These are phyloP conservation scores for Drosophila infuscata DNA, from an alignment of 2,888 invertebrate genomes.

Conservation along the genomic window DNA sequence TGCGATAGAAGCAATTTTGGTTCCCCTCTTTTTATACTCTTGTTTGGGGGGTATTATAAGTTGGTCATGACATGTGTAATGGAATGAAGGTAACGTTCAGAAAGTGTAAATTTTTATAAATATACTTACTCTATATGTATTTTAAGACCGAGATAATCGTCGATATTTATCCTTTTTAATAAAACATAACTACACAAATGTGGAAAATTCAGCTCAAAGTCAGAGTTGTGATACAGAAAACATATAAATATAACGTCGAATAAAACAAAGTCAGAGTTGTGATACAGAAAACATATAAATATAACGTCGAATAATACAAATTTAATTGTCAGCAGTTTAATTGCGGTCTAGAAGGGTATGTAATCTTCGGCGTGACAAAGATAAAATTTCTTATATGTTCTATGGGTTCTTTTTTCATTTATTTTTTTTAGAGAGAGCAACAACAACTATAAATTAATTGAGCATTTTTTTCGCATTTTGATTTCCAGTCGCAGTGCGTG, in stretches of 20 bases:
- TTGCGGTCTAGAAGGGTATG: not conserved
- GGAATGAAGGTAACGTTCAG: not conserved
- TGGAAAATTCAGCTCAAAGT: not conserved
- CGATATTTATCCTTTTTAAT: not conserved
- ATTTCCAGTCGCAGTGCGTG: slow-evolving; percentile 67
- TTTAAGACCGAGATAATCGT: not conserved
- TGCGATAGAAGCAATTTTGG: slow-evolving; percentile 68
- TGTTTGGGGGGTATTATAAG: not conserved
- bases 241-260: not conserved
- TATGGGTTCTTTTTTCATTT: slow-evolving; percentile 19
- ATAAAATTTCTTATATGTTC: not conserved
- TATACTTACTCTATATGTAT: not conserved
- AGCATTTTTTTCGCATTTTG: slow-evolving; percentile 60
- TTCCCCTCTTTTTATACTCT: slow-evolving; percentile 15
- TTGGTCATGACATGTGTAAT: not conserved
- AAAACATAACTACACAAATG: not conserved
- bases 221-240: not conserved
- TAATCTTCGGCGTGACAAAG: not conserved
- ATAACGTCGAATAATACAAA: not conserved
- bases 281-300: not conserved
- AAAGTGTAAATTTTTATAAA: not conserved
- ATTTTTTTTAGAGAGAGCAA: slow-evolving; percentile 22
- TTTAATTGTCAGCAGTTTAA: not conserved
- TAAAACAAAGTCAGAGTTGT: not conserved
- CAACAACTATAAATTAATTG: slow-evolving; percentile 64